Evolutionary conservation across 2,113 vertebrate genomes (phyloP), one percentile per base, ranked within the genome.

Genomic region (Daubentonia madagascariensis): DNA sequence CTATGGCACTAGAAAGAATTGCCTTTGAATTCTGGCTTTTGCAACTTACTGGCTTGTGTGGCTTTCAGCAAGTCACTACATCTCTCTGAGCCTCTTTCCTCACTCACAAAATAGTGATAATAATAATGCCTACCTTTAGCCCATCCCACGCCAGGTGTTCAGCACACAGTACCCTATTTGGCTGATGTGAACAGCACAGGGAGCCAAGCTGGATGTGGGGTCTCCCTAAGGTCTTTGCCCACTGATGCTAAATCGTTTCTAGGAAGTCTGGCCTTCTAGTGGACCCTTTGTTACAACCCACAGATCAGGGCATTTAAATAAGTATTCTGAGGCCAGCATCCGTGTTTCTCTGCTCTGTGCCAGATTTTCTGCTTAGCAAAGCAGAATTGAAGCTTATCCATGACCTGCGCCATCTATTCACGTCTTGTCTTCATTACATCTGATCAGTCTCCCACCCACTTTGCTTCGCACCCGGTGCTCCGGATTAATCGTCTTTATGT

Each of bases 401-500:
- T 91, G 95, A 97, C 97, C 78, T 84, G 45, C 14, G 4, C 18
- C 0, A 10, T 68, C 35, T 91, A 80, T 96, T 95, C 76, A 48
- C 73, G 86, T 85, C 70, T 85, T 67, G 67, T 93, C 90, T 94
- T 78, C 91, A 93, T 93, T 88, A 89, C 84, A 52, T 96, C 75
- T 54, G 88, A 93, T 96, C 2, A 14, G 61, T 95, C 90, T 95
- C 89, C 94, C 93, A 91, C 94, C 96, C 57, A 52, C 96, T 96
- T 95, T 28, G 2, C 87, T 97, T 97, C 81, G 88, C 48, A 10
- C 92, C 57, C 83, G 65, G 52, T 8, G 52, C 75, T 96, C 90
- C 92, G 91, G 85, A 94, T 98, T 98, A 79, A 98, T 93, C 92
- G 97, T 98, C 57, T 98, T 97, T 91, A 81, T 92, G 94, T 96